Conservation (phyloP, 92 coral and sea anemone species). For the Phymanthus crucifer region DNA sequence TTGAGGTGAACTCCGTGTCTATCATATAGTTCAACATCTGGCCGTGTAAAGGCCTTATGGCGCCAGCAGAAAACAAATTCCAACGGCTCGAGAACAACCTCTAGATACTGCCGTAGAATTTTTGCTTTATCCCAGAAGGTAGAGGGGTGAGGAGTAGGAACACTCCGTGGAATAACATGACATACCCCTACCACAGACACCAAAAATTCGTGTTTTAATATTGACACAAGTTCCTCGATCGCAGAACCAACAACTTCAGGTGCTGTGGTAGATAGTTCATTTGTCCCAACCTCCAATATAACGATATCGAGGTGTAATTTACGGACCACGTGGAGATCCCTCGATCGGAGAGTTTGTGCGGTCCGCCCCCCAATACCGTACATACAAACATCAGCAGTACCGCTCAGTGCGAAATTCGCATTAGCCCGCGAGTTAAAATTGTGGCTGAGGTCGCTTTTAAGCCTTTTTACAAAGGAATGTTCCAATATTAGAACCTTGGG, state of each 20-base stretch:
- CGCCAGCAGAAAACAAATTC: constrained; percentile 15
- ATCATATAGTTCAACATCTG: neutral
- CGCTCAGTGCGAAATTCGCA: constrained; percentile 5
- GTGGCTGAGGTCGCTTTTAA: neutral
- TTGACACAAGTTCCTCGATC: constrained; percentile 19
- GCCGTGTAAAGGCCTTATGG: constrained; percentile 3
- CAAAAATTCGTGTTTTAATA: neutral
- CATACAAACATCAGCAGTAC: constrained; percentile 20
- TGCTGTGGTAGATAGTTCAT: constrained; percentile 7
- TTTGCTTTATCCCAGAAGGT: neutral
- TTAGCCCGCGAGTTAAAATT: neutral
- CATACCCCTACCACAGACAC: constrained; percentile 8
- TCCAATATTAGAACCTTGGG: neutral
- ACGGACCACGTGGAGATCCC: constrained; percentile 28
- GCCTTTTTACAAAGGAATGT: neutral
- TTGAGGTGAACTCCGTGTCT: constrained; percentile 20
- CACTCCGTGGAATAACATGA: constrained; percentile 23
- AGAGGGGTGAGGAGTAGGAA: neutral
- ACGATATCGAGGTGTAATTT: constrained; percentile 19
- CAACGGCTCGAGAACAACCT: constrained; percentile 13
- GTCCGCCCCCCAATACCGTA: constrained; percentile 32
- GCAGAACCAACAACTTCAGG: constrained; percentile 43
- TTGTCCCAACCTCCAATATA: constrained; percentile 39
- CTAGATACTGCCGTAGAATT: neutral
- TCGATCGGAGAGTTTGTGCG: constrained; percentile 2